Evolutionary conservation across 1,140 invertebrate genomes (phyloP), one percentile per base, ranked within the genome.

Genomic region (Bombus pyrosoma): DNA sequence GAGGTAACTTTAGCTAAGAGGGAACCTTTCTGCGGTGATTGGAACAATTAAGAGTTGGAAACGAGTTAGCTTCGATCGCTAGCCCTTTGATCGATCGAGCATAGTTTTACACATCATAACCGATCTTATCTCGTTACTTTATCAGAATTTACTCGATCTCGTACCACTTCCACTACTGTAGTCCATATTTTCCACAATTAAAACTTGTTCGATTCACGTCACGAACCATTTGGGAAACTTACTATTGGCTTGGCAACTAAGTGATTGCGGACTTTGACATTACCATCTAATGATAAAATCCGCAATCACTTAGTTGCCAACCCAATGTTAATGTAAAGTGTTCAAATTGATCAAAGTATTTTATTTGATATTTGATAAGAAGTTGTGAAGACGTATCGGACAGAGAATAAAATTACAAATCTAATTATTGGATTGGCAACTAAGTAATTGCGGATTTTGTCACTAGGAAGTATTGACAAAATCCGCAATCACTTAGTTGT

Each of bases 1-100:
- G 32, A 59, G n/a, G n/a, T n/a, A n/a, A n/a, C 10, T 12, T 47
- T 22, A 1, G 25, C 28, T 37, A 57, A 76, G 37, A 76, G 34
- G 25, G 25, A 59, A 37, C 59, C 34, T 76, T 76, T 76, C 74
- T 13, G 39, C 74, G 73, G 32, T 8, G 32, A 41, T 71, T 69
- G 10, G 41, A 76, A 18, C 74, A 39, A 76, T 76, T 76, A 76
- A 76, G 28, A 76, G 74, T 59, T 76, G 25, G 34, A 22, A 75
- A 75, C 47, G 73, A 75, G 73, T 75, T 53, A 72, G 41, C 15
- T n/a, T 18, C 15, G 37, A 25, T 41, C 4, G 25, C 37, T 39
- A n/a, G 3, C 41, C 28, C 22, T 43, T 75, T 37, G 47, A 75
- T 57, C 73, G 47, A 75, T 37, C 73, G 47, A 18, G 74, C 34